phyloP scores from a whole-genome alignment of 2,888 invertebrate genomes.

The Cantharis nigra region DNA sequence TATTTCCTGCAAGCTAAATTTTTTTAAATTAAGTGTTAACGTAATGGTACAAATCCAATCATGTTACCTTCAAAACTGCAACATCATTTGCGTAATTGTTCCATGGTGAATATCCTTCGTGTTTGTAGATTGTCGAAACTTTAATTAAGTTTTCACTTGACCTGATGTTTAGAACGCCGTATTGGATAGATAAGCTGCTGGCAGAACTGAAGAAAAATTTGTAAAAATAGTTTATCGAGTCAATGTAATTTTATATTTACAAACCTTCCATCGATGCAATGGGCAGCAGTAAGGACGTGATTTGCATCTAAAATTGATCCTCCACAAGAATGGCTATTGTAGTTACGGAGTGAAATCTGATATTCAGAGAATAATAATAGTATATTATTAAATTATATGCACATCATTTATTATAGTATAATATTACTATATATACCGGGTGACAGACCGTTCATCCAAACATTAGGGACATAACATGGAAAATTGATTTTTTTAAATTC shows the following conservation, averaged over 20 bases:
- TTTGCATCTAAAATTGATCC: not conserved
- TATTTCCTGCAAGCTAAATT: conserved; percentile 35
- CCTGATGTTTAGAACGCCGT: conserved; percentile 27
- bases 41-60: not conserved
- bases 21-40: not conserved
- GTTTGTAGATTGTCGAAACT: conserved; percentile 23
- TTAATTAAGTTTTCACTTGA: conserved; percentile 17
- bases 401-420: no score
- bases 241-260: not conserved
- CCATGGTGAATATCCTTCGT: conserved; percentile 21
- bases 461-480: no score
- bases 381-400: no score
- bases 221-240: not conserved
- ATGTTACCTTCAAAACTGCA: conserved; percentile 34
- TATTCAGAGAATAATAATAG: not conserved
- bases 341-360: not conserved
- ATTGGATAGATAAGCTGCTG: conserved; percentile 7
- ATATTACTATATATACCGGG: no score
- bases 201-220: not conserved
- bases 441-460: no score
- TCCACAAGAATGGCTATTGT: not conserved
- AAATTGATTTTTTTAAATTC: no score
- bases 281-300: conserved; percentile 31
- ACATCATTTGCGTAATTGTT: conserved; percentile 34
- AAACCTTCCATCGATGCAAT: conserved; percentile 22